phyloP scores from a whole-genome alignment of 2,797 vertebrate genomes.

The Leucoraja ocellata region DNA sequence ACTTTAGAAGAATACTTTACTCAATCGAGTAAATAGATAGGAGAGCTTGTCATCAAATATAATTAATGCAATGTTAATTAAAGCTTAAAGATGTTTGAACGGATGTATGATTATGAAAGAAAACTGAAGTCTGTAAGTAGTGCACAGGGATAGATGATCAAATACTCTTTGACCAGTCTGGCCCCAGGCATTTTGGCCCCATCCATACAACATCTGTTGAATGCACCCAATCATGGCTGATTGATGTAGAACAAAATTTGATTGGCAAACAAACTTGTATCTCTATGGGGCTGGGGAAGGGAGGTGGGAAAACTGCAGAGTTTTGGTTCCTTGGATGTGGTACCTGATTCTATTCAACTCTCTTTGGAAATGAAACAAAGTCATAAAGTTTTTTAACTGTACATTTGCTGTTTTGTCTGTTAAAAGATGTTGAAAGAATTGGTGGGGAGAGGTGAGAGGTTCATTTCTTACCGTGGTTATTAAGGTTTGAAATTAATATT shows the following conservation, averaged over 20 bases:
- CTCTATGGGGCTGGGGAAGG: not conserved
- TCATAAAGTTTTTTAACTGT: not conserved
- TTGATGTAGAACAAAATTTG: not conserved
- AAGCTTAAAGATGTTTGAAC: not conserved
- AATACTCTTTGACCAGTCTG: conserved; percentile 3
- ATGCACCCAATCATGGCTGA: not conserved
- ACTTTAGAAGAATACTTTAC: not conserved
- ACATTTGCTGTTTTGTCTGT: not conserved
- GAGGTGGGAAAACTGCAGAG: not conserved
- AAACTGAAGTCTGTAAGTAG: conserved; percentile 19
- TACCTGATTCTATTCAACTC: too few relatives aligned
- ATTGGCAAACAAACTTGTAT: not conserved
- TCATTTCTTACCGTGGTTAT: not conserved
- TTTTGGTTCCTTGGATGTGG: not conserved
- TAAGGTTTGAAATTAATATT: too few relatives aligned
- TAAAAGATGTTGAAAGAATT: not conserved
- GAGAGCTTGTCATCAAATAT: conserved; percentile 13
- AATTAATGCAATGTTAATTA: conserved; percentile 33
- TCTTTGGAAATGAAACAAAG: conserved; percentile 1
- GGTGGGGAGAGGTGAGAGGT: too few relatives aligned
- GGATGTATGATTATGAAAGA: conserved; percentile 19
- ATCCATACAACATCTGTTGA: not conserved
- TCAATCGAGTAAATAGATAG: conserved; percentile 1
- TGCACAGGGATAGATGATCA: conserved; percentile 5
- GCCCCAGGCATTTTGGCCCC: conserved; percentile 26